These are phyloP conservation scores for Calephelis nemesis DNA, from an alignment of 1,140 invertebrate species.

Conservation along the genomic window DNA sequence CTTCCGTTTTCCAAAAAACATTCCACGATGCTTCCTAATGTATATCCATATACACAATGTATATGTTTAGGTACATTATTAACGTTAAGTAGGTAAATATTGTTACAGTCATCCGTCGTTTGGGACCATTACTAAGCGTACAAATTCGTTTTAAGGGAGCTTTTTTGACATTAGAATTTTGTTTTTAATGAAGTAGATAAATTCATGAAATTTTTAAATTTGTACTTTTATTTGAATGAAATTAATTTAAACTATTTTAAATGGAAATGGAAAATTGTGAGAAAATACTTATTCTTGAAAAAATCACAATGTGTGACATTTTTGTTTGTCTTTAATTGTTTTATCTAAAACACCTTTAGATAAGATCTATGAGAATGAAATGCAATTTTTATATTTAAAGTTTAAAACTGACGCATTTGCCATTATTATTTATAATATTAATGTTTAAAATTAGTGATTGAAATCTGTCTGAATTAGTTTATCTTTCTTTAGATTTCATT, in stretches of 20 bases:
- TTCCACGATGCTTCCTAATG: slow-evolving; percentile 11
- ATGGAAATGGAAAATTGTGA: not conserved
- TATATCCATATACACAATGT: slow-evolving; percentile 1
- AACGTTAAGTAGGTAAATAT: slow-evolving; percentile 15
- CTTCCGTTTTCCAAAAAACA: slow-evolving; percentile 16
- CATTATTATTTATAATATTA: slow-evolving; percentile 37
- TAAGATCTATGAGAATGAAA: not conserved
- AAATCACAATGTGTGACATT: slow-evolving; percentile 27
- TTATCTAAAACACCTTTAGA: not conserved
- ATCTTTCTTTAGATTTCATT: slow-evolving; percentile 1
- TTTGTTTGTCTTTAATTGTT: not conserved
- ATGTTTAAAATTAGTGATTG: slow-evolving; percentile 16
- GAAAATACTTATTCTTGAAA: slow-evolving; percentile 19
- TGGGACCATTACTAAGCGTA: slow-evolving; percentile 1
- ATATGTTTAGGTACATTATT: slow-evolving; percentile 12
- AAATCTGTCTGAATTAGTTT: not conserved
- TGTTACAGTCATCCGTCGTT: slow-evolving; percentile 11
- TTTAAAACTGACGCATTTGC: slow-evolving; percentile 31
- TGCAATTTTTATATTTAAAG: slow-evolving; percentile 7
- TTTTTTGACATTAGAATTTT: not conserved
- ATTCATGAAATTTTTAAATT: too few relatives aligned
- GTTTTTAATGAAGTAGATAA: not conserved
- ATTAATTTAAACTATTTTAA: not conserved
- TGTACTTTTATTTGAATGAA: not conserved
- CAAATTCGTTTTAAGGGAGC: not conserved